These are phyloP conservation scores for Stercorarius parasiticus DNA, from an alignment of 2,113 vertebrate species.

Conservation along the genomic window DNA sequence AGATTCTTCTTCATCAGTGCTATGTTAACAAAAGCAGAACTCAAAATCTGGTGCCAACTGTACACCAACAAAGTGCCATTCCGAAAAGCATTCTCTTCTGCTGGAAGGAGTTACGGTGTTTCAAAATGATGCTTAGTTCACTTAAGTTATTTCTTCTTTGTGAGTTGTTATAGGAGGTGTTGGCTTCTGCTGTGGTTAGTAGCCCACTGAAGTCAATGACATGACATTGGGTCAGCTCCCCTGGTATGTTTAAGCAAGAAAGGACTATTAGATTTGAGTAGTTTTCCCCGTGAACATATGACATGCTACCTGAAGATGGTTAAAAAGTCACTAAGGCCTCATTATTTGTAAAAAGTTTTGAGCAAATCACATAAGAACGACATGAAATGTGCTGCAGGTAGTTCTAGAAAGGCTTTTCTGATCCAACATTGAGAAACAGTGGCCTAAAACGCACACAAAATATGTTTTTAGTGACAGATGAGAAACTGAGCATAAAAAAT, in stretches of 20 bases:
- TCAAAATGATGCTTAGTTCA: background rate
- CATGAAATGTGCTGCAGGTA: background rate
- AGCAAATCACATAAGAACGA: background rate
- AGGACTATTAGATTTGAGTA: background rate
- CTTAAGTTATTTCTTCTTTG: background rate
- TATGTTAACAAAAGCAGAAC: background rate
- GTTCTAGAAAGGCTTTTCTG: background rate
- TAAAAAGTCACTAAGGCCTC: background rate
- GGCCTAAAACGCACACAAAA: background rate
- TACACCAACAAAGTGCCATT: background rate
- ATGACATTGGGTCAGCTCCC: background rate
- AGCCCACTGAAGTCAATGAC: background rate
- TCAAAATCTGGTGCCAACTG: background rate
- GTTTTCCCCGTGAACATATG: background rate
- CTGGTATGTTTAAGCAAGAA: background rate
- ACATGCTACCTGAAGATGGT: background rate
- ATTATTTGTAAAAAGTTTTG: background rate
- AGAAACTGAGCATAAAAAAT: background rate
- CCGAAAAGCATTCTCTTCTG: background rate
- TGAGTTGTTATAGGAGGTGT: background rate
- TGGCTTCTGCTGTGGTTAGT: background rate
- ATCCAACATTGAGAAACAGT: background rate
- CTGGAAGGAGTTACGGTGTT: background rate
- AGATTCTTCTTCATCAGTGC: background rate
- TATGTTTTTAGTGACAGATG: background rate